A percentile compares a stretch with the other conserved stretches of the same genome.
phyloP scores from a whole-genome alignment of 2,113 vertebrate species.

The Lichenostomus cassidix region DNA sequence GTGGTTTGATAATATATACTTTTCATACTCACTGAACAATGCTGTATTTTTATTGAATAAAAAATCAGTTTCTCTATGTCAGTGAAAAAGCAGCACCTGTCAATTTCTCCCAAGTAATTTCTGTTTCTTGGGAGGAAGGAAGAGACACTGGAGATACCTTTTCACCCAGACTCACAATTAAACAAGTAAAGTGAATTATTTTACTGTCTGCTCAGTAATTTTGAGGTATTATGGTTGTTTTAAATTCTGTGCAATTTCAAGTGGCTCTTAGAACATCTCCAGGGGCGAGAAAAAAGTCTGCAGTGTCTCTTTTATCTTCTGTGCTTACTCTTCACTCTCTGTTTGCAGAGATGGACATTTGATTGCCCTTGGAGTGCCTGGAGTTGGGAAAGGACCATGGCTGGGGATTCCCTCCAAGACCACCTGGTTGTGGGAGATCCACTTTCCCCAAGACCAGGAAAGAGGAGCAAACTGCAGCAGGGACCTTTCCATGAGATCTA shows the following conservation, averaged over 20 bases:
- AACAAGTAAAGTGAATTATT: background rate
- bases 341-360: background rate
- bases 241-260: background rate
- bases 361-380: background rate
- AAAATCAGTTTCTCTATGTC: background rate
- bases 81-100: background rate
- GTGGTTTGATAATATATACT: background rate
- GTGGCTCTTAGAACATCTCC: background rate
- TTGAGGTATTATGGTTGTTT: rapidly evolving
- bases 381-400: rapidly evolving
- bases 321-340: background rate
- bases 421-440: background rate
- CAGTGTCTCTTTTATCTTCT: background rate
- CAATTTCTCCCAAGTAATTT: background rate
- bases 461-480: background rate
- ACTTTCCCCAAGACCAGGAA: background rate
- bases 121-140: background rate
- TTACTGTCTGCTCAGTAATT: background rate
- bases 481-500: background rate
- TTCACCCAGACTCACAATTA: background rate
- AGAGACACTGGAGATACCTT: background rate
- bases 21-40: background rate
- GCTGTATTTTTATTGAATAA: background rate
- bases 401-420: background rate
- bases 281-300: background rate